Percentiles rank a stretch among this genome's conserved stretches.
Evolutionary conservation across 2,888 invertebrate species (phyloP).

Genomic region (Lasioglossum morio): DNA sequence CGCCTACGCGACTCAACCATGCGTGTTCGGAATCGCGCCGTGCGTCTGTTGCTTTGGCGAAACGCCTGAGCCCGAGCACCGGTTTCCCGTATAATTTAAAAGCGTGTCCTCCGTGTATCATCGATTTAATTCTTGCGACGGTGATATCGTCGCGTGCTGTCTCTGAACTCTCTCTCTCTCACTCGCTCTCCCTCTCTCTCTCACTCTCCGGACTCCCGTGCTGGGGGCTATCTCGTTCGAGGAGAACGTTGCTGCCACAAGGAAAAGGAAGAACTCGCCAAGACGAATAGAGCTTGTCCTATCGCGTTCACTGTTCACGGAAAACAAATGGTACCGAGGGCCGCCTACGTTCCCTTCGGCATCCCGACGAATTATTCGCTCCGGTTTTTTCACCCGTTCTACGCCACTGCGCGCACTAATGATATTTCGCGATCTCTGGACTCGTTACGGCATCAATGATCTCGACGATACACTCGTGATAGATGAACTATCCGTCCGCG

Average conservation of each 20-base stretch:
- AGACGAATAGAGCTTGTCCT: conserved; percentile 73
- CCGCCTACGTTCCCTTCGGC: conserved; percentile 72
- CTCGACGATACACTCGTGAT: conserved; percentile 3
- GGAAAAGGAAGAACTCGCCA: conserved; percentile 63
- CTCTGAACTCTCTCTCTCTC: conserved; percentile 17
- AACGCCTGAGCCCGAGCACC: conserved; percentile 26
- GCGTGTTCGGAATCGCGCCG: conserved; percentile 26
- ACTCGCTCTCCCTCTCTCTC: not conserved
- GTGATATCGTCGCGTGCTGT: conserved; percentile 51
- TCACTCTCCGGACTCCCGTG: conserved; percentile 34
- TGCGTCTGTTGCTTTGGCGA: conserved; percentile 10
- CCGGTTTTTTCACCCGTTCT: conserved; percentile 67
- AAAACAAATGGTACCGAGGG: conserved; percentile 72
- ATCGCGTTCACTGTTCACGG: conserved; percentile 62
- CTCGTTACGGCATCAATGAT: conserved; percentile 38
- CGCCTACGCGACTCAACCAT: conserved; percentile 45
- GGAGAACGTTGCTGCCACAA: conserved; percentile 41
- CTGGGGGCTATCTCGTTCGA: conserved; percentile 55
- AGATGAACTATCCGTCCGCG: not conserved
- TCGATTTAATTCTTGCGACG: conserved; percentile 56
- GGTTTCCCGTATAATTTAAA: conserved; percentile 59
- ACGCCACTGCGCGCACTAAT: conserved; percentile 71
- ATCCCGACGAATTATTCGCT: conserved; percentile 70
- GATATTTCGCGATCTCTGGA: conserved; percentile 65
- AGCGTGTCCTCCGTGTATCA: conserved; percentile 52